phyloP scores from a whole-genome alignment of 2,888 invertebrate species.

The Sisyra nigra region DNA sequence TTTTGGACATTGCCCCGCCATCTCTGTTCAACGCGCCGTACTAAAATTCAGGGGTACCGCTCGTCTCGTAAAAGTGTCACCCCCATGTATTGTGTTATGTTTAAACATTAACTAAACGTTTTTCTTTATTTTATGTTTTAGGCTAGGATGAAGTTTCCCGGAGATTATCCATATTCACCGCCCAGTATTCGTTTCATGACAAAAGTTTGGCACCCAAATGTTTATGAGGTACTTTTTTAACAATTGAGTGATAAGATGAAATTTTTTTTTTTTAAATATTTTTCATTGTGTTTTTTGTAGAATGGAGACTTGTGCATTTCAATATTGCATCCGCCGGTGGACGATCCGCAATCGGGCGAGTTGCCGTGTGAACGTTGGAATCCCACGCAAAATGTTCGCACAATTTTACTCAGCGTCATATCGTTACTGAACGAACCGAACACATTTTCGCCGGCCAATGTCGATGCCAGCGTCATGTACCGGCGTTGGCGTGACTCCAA shows the following conservation, averaged over 20 bases:
- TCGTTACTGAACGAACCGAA: constrained; percentile 98
- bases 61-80: no score
- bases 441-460: constrained; percentile 98
- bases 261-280: neutral
- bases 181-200: constrained; percentile 95
- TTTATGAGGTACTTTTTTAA: constrained; percentile 99
- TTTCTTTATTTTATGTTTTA: constrained; percentile 43
- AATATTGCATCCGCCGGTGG: constrained; percentile 96
- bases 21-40: no score
- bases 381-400: constrained; percentile 98
- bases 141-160: constrained; percentile 98
- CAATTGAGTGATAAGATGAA: constrained; percentile 16
- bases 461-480: constrained; percentile 99
- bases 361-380: constrained; percentile 99
- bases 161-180: constrained; percentile 97
- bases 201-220: constrained; percentile 99
- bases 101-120: no score
- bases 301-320: constrained; percentile 99
- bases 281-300: constrained; percentile 33
- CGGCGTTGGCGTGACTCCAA: constrained; percentile 96
- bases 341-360: constrained; percentile 98
- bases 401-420: constrained; percentile 94
- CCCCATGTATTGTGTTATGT: no score
- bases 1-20: no score
- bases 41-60: no score